These are phyloP conservation scores for Patiria pectinifera DNA, from an alignment of 53 echinoderm and acorn worm genomes.

Conservation along the genomic window DNA sequence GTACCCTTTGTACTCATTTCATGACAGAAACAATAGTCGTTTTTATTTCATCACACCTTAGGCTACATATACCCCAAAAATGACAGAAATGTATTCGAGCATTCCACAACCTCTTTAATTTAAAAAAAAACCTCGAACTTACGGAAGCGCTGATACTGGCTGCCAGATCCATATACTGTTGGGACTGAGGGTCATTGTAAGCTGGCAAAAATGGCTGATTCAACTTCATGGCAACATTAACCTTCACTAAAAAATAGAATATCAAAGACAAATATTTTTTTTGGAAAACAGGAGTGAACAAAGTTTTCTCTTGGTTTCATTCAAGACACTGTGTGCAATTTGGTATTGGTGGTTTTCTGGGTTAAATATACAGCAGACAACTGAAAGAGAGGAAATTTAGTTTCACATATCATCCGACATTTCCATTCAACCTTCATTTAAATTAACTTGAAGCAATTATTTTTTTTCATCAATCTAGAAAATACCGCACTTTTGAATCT, in stretches of 20 bases:
- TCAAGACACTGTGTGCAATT: neutral
- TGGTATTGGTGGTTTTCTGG: neutral
- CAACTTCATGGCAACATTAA: constrained; percentile 30
- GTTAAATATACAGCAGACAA: no score
- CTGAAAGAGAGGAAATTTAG: no score
- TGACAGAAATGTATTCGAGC: no score
- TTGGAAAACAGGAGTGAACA: neutral
- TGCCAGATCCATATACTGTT: constrained; percentile 16
- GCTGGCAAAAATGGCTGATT: constrained; percentile 34
- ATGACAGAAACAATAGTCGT: no score
- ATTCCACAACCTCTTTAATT: no score
- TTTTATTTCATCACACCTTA: no score
- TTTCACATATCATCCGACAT: no score
- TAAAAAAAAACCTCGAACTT: constrained; percentile 7
- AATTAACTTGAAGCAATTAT: neutral
- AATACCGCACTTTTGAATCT: neutral
- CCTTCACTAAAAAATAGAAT: constrained; percentile 7
- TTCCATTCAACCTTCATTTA: no score
- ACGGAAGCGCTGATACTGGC: constrained; percentile 23
- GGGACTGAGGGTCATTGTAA: constrained; percentile 29
- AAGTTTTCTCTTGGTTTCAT: neutral
- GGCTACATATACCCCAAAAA: no score
- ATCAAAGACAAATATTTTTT: neutral
- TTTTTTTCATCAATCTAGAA: neutral
- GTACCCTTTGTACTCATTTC: no score